Base-by-base conservation (phyloP, 1,140 invertebrate species). In the Papilio polytes region DNA sequence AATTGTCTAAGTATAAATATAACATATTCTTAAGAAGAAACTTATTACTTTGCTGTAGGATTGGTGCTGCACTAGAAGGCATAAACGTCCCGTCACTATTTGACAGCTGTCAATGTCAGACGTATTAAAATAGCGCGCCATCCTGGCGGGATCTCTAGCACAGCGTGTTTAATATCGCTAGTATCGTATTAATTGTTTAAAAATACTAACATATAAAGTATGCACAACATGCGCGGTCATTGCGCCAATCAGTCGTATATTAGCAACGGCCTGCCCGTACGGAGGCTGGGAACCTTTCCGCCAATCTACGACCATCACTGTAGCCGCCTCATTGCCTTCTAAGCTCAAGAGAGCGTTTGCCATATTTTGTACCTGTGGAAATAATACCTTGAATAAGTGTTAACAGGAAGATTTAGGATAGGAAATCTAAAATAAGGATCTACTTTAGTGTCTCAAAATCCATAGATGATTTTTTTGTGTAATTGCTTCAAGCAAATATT, bases 231-330 rank as follows among this genome's bases (percentile, higher is more conserved):
- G 96, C 0, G 98, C 98, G 0, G 97, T 97, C 88, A 98, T 98
- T 0, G 96, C 96, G 1, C 98, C 98, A 12, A 98, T 97, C 1
- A 99, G 93, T 77, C 98, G 95, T n/a, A 98, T 98, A 89, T 99
- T 99, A 0, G 98, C 98, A 1, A 98, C 98, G 0, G 98, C 98
- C 92, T 99, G 98, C 0, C 97, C 97, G 88, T 99, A 99, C 0
- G 98, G 98, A 1, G 98, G 98, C 78, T 96, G 96, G 0, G 98
- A 97, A 0, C 98, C 98, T 51, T 96, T 96, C 53, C 97, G 96
- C 98, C 98, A 99, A 87, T 98, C 98, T 0, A 99, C 96, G 0
- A 97, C 94, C 13, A 98, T 95, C 0, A 98, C 97, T 59, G 98
- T 98, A 70, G 96, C 96, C 70, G 97, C 96, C 77, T 97, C 96